Base-by-base conservation (phyloP, 2,797 vertebrate species). In the Thunnus albacares region DNA sequence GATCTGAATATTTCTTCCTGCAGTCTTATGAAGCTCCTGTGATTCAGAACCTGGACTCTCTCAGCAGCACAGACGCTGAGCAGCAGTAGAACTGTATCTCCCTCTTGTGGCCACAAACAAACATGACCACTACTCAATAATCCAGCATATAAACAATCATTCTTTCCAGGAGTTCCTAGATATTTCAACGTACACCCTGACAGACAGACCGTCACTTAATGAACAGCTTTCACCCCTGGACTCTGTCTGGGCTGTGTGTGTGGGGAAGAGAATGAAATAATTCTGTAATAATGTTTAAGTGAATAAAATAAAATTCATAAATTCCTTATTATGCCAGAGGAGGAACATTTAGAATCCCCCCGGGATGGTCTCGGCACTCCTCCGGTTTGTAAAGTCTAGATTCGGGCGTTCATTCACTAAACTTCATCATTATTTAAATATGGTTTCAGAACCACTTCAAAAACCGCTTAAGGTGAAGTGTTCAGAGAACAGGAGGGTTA, bases 61-160 rank as follows among this genome's bases (percentile, higher is more conserved):
- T 33, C 30, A 33, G 30, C 30, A 33, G 30, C 5, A 33, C 30
- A 33, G 30, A 33, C 6, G 7, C 0, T 6, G 22, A 66, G 6
- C 6, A 79, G 28, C 38, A 26, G 68, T 72, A 7, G 84, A 80
- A 71, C 63, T 75, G 45, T 66, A 74, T 49, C 79, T 3, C 88
- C 90, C 91, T 89, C 91, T 87, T 59, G 80, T 90, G 91, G 85
- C 43, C 55, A 45, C 1, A 75, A 6, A 6, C 43, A 1, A 49
- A 60, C 52, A 74, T 15, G 41, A 64, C 70, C 24, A 24, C 62
- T 11, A 33, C 33, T n/a, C 17, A 28, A 24, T 22, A 12, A 26
- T 13, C 12, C 41, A 47, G 24, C 22, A 57, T 0, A 11, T 2
- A 33, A 24, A 35, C 14, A 22, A 15, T 6, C 30, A n/a, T 15